Conservation (phyloP, 2,888 invertebrate species). For the Allygus modestus region DNA sequence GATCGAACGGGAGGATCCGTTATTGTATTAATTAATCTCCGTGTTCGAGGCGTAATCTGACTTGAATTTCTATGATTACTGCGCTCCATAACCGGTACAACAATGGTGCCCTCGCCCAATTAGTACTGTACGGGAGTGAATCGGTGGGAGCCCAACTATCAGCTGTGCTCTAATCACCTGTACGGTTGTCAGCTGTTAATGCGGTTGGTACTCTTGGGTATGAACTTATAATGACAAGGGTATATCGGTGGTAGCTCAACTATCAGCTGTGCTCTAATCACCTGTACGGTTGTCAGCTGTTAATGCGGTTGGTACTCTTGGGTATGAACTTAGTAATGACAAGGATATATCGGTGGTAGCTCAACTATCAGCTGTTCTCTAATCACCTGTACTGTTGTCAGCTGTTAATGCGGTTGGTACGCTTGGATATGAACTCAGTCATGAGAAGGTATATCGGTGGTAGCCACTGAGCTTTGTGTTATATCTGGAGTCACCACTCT, state of each 20-base stretch:
- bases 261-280: conserved; percentile 12
- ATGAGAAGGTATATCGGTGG: background rate
- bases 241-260: background rate
- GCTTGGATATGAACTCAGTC: no score
- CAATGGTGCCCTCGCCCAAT: conserved; percentile 22
- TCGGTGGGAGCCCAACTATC: conserved; percentile 4
- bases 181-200: conserved; percentile 7
- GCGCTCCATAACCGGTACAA: conserved; percentile 11
- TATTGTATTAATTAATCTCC: conserved; percentile 24
- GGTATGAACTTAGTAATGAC: no score
- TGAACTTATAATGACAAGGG: no score
- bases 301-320: background rate
- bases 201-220: background rate
- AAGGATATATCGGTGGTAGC: background rate
- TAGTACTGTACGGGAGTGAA: background rate
- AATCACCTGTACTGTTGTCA: conserved; percentile 11
- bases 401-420: background rate
- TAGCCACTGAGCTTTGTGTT: no score
- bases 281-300: conserved; percentile 2
- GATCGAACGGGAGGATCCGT: background rate
- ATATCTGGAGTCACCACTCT: no score
- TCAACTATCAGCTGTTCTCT: background rate
- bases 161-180: conserved; percentile 12
- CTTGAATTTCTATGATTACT: conserved; percentile 38
- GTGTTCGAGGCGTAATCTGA: conserved; percentile 19